These are phyloP conservation scores for Oreochromis spilurus DNA, from an alignment of 2,113 vertebrate genomes.

Conservation along the genomic window DNA sequence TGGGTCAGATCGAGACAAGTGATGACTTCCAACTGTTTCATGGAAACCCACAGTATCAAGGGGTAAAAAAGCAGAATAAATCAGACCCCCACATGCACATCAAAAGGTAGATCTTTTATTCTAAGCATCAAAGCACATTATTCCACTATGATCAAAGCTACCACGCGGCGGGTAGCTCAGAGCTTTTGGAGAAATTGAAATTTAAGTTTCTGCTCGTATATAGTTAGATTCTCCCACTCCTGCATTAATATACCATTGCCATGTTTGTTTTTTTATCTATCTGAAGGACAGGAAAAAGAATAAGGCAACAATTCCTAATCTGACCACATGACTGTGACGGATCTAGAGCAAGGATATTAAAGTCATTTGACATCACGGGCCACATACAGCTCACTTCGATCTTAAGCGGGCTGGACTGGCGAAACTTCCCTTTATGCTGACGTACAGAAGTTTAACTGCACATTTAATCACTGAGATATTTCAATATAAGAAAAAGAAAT, in stretches of 20 bases:
- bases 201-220: slow-evolving; percentile 30
- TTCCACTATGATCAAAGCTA: slow-evolving; percentile 62
- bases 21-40: slow-evolving; percentile 38
- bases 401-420: neutral
- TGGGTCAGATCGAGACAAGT: slow-evolving; percentile 33
- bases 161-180: slow-evolving; percentile 15
- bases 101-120: slow-evolving; percentile 65
- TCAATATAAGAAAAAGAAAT: neutral
- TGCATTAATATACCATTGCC: neutral
- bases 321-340: neutral
- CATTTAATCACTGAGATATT: neutral
- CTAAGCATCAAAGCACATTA: slow-evolving; percentile 62
- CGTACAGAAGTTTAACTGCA: neutral
- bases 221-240: neutral
- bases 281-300: neutral
- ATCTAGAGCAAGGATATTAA: neutral
- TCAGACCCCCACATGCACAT: slow-evolving; percentile 29
- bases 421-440: neutral
- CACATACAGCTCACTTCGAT: neutral
- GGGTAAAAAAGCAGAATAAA: neutral
- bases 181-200: slow-evolving; percentile 56
- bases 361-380: neutral
- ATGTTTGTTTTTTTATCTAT: neutral
- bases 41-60: slow-evolving; percentile 4
- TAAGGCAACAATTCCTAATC: neutral